A percentile compares a stretch with the other conserved stretches of the same genome.
These are phyloP conservation scores for Neotoxoptera formosana DNA, from an alignment of 1,140 invertebrate genomes.

Conservation along the genomic window DNA sequence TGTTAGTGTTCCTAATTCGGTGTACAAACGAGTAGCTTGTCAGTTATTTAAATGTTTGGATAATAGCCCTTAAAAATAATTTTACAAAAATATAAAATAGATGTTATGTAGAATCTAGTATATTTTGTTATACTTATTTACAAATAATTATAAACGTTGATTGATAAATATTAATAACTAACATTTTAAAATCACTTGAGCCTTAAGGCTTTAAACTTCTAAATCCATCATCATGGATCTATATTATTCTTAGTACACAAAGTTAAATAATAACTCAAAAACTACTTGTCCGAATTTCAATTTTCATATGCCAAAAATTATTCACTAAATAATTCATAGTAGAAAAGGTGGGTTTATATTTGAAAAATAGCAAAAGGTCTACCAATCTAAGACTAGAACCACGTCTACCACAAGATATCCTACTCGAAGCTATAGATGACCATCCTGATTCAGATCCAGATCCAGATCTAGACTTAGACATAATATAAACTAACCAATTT, in stretches of 20 bases:
- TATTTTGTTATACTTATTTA: background rate
- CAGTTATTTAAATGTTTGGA: background rate
- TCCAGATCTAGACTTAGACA: no score
- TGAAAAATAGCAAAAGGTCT: no score
- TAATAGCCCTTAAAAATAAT: background rate
- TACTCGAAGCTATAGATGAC: no score
- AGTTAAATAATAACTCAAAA: background rate
- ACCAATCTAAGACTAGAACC: no score
- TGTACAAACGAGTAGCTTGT: background rate
- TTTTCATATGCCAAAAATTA: background rate
- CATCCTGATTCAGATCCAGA: no score
- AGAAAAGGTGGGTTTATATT: background rate
- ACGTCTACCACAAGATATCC: no score
- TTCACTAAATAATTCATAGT: background rate
- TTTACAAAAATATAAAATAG: background rate
- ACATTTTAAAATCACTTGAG: background rate
- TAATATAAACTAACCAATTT: no score
- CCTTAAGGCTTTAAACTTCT: no score
- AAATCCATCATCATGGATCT: background rate
- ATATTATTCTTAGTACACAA: background rate
- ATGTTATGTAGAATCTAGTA: background rate
- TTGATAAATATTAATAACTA: background rate
- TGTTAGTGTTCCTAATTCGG: background rate
- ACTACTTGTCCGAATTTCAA: background rate
- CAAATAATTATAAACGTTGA: background rate